A percentile compares a stretch with the other conserved stretches of the same genome.
These are phyloP conservation scores for Euspilapteryx auroguttella DNA, from an alignment of 2,888 invertebrate genomes.

Conservation along the genomic window DNA sequence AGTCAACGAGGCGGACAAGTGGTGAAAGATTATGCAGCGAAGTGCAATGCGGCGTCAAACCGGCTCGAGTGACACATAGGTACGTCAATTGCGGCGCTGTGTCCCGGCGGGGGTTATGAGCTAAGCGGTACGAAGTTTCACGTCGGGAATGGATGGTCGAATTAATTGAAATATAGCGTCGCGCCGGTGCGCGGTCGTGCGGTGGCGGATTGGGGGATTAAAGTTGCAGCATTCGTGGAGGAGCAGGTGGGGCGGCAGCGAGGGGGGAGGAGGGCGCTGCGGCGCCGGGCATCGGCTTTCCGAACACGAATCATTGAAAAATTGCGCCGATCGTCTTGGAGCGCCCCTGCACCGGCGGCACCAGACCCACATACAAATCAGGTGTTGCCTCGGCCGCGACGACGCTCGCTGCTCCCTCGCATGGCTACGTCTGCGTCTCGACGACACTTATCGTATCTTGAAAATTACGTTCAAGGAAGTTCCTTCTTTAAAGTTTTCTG, in stretches of 20 bases:
- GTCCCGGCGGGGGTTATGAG: conserved; percentile 22
- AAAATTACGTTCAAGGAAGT: conserved; percentile 1
- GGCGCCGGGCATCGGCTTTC: conserved; percentile 31
- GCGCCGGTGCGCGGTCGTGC: conserved; percentile 41
- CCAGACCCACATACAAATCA: conserved; percentile 49
- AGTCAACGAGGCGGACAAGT: no score
- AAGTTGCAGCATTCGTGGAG: conserved; percentile 44
- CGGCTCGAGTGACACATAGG: not conserved
- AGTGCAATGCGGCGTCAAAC: no score
- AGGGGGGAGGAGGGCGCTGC: conserved; percentile 11
- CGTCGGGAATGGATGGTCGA: conserved; percentile 42
- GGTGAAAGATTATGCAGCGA: no score
- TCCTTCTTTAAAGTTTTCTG: no score
- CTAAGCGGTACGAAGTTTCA: conserved; percentile 35
- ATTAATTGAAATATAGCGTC: conserved; percentile 57
- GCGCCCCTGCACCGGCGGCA: conserved; percentile 25
- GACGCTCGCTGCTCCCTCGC: conserved; percentile 12
- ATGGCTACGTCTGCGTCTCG: conserved; percentile 8
- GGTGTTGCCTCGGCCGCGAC: conserved; percentile 16
- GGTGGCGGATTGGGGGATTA: conserved; percentile 47
- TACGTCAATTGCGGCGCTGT: conserved; percentile 2
- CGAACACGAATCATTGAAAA: conserved; percentile 53
- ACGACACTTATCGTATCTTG: conserved; percentile 1
- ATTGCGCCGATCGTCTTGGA: conserved; percentile 49
- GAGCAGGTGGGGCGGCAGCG: conserved; percentile 11